Base-by-base conservation (phyloP, 2,797 vertebrate species). In the Rhabdomys pumilio region DNA sequence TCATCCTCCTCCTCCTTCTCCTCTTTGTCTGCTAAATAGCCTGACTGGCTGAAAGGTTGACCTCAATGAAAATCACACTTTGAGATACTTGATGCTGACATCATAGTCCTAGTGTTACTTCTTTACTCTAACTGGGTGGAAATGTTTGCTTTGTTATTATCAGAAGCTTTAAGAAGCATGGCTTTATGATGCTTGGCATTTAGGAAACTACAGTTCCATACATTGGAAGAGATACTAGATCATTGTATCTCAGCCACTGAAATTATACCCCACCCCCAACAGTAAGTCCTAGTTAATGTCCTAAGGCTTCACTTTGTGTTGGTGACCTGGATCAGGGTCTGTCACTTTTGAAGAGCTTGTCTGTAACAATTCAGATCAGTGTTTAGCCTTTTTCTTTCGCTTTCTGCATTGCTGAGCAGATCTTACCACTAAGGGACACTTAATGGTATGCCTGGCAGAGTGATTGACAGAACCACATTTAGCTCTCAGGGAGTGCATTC, bases 381-480 rank as follows among this genome's bases (percentile, higher is more conserved):
- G 83, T 44, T 44, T 82, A 31, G 93, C 47, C 80, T 91, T 84
- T 88, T 53, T 88, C 57, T 55, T 90, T 95, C 65, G 19, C 44
- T 81, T 93, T 95, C 53, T 92, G 77, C 47, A 2, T 17, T 93
- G 47, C 41, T 96, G 93, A 96, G 77, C 67, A 91, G 67, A 91
- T 50, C 76, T 63, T 72, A 87, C 20, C 65, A 87, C 83, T 47
- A 5, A 81, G 47, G 53, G 80, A 77, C 34, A 82, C n/a, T 94
- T n/a, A 79, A 53, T 17, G 11, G 29, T 5, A 1, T 82, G 47
- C 20, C 80, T 95, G 80, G 50, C 47, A 53, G 26, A 22, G 19
- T 90, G 55, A 97, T 13, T 53, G 91, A 79, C 83, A 95, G 59
- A 75, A 2, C 10, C 10, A 14, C 12, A 85, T 55, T 96, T 53